Base-by-base conservation (phyloP, 2,888 invertebrate genomes). In the Tipula confusa region DNA sequence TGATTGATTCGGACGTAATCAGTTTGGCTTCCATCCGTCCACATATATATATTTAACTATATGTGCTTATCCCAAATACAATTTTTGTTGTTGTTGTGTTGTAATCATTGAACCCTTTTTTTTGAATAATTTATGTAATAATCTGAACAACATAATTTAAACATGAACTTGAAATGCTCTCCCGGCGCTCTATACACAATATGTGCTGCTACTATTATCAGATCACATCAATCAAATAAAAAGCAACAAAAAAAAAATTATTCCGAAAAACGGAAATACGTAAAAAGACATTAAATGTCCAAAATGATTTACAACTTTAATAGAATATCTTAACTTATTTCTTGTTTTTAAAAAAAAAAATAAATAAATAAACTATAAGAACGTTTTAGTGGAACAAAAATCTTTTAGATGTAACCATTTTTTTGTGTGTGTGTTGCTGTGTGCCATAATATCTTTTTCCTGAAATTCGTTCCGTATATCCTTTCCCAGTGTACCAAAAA, bases 201-300 rank as follows among this genome's bases (percentile, higher is more conserved):
- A 64, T 64, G 64, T 24, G 64, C 64, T n/a, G n/a, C n/a, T n/a
- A n/a, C n/a, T 64, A 11, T 64, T 64, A 64, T 64, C 64, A 64
- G 64, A 64, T 64, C 64, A 64, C 64, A 64, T 64, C 64, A 64
- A 64, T 64, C 64, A 64, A 64, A 64, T 64, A 64, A 64, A 64
- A n/a, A n/a, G n/a, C n/a, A n/a, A 64, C 5, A 15, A 43, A 43
- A 64, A n/a, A 64, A 64, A 11, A 64, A 18, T 9, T 64, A n/a
- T n/a, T n/a, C n/a, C 64, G 64, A 24, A 64, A 64, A 64, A 64
- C 24, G 18, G 11, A 64, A 64, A 7, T 24, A 64, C 24, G 64
- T 64, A 64, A 64, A 64, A 64, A 64, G 64, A 64, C 64, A 64
- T 64, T 64, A 64, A 64, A 64, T 64, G 64, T 64, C 64, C 64